Evolutionary conservation across 2,113 vertebrate genomes (phyloP), one percentile per base, ranked within the genome.

Genomic region (Ptilonorhynchus violaceus): DNA sequence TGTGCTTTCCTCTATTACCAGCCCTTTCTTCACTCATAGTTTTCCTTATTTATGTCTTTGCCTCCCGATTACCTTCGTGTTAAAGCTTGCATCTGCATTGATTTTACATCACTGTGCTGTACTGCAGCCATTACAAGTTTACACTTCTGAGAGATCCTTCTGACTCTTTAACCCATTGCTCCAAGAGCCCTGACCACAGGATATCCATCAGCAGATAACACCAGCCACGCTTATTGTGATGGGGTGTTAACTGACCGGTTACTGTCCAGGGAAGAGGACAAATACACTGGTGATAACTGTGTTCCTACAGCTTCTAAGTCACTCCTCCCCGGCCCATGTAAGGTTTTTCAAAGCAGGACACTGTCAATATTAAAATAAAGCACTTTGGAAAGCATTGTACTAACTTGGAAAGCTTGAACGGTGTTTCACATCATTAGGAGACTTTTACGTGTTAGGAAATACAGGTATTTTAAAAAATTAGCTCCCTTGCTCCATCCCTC

Each of bases 21-120:
- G 60, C 52, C 79, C 64, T 88, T 94, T 94, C 92, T 94, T 94
- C 90, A 44, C 52, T 70, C 0, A 1, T 92, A 93, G 82, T 97
- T 95, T 93, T 95, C 90, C 68, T 96, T 97, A 95, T 96, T 96
- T 96, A 96, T 96, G 93, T 91, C 92, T 93, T 88, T 81, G 85
- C 82, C 37, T 96, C 49, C 83, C 93, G 85, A 93, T 97, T 96
- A 96, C 85, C 85, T 90, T 83, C 78, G 76, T 6, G 25, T 84
- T 96, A 93, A 90, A 92, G 88, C 88, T 95, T 6, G 3, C 64
- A 85, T 97, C 92, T 94, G 75, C 93, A 96, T 96, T 96, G 96
- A 96, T 96, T 96, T 97, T 96, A 95, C 92, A 94, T 95, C 93
- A 75, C 88, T 77, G 80, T 37, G 1, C 92, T 80, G 85, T 68